Conservation (phyloP, 2,797 vertebrate species). For the Picus viridis region DNA sequence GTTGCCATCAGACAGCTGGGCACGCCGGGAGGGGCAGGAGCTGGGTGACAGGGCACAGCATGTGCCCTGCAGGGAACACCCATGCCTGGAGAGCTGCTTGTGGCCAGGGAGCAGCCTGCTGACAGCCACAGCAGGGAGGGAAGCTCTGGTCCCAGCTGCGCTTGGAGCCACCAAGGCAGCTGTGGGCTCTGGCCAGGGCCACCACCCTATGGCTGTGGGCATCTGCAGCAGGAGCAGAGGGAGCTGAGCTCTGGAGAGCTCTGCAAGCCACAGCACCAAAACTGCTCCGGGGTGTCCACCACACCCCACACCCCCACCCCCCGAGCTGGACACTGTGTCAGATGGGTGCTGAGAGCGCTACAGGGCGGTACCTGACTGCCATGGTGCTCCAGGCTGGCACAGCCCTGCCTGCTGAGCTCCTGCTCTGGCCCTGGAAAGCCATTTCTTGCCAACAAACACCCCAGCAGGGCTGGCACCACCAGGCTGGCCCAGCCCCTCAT, state of each 20-base stretch:
- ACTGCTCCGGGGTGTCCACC: rapidly evolving
- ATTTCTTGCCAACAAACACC: neutral
- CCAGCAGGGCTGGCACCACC: neutral
- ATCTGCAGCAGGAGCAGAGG: neutral
- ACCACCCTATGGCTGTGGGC: rapidly evolving
- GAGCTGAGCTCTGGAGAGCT: neutral
- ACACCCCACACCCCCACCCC: rapidly evolving
- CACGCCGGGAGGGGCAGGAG: neutral
- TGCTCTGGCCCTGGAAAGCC: neutral
- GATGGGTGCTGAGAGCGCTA: neutral
- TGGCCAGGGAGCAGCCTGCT: neutral
- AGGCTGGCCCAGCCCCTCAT: neutral
- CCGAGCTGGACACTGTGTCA: rapidly evolving
- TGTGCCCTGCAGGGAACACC: neutral
- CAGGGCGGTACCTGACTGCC: rapidly evolving
- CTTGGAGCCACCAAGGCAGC: neutral
- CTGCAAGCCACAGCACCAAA: neutral
- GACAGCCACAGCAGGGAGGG: neutral
- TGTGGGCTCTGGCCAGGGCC: neutral
- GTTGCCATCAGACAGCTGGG: neutral
- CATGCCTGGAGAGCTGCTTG: neutral
- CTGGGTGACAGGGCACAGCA: rapidly evolving
- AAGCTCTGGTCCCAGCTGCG: no score
- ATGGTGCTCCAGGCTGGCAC: neutral
- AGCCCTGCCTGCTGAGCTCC: neutral